Base-by-base conservation (phyloP, 1,140 invertebrate genomes). In the Ips typographus region DNA sequence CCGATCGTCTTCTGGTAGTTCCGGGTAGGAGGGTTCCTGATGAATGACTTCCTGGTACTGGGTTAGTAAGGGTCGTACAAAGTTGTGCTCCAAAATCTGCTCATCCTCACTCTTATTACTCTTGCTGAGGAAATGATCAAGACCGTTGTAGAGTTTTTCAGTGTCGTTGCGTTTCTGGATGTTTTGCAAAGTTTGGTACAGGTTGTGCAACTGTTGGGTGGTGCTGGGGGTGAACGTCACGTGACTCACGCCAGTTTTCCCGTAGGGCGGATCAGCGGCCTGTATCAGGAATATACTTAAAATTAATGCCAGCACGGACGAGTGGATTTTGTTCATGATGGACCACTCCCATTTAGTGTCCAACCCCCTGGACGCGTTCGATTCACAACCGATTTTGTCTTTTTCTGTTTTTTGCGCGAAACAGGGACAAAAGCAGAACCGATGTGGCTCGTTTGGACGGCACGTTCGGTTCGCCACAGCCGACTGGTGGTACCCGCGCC, bases 271-370 rank as follows among this genome's bases (percentile, higher is more conserved):
- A 72, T 80, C 78, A 41, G 76, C 73, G 40, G 79, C 79, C 70
- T 78, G 78, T 57, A 79, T 80, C 57, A 80, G 72, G 65, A 80
- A 79, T 59, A 80, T 76, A 57, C 77, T 76, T 72, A 80, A 75
- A 57, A 80, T 76, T 55, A 79, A 67, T 40, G 78, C 78, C 59
- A 80, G 69, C 53, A 80, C 65, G 57, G 72, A 71, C 59, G 79
- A 78, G 68, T 80, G 77, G 72, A 80, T 77, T 68, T 74, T 76
- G 73, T 77, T 80, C 79, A 80, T 80, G 72, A 68, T 80, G 74
- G 62, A 71, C 59, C 57, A 71, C 67, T 79, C 77, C 77, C 78
- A 79, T 79, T 77, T 78, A 78, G 37, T 61, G 40, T 36, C 3
- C 6, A 49, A 41, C 4, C 38, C 40, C 38, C 7, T 58, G 3